Conservation (phyloP, 2,113 vertebrate genomes). For the Miniopterus natalensis region DNA sequence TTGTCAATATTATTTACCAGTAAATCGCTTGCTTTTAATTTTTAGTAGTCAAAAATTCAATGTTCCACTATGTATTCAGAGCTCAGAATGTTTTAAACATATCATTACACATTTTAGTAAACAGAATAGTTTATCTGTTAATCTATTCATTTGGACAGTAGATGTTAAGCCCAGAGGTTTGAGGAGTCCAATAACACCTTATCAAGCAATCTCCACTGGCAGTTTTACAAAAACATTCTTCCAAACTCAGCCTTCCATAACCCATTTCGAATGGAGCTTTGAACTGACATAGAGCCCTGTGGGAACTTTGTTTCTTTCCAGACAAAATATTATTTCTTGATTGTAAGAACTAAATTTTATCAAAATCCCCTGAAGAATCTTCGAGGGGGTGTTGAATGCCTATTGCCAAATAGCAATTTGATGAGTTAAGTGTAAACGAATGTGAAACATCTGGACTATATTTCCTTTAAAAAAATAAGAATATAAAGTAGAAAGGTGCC, state of each 20-base stretch:
- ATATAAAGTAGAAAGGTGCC: constrained; percentile 59
- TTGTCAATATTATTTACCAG: background rate
- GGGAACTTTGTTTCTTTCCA: constrained; percentile 60
- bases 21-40: constrained; percentile 38
- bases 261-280: constrained; percentile 38
- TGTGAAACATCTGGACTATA: constrained; percentile 56
- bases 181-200: background rate
- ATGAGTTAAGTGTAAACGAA: constrained; percentile 66
- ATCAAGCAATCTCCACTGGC: background rate
- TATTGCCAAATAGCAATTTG: constrained; percentile 57
- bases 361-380: constrained; percentile 60
- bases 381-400: constrained; percentile 26
- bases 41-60: constrained; percentile 35
- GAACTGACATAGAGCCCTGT: constrained; percentile 14
- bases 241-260: constrained; percentile 27
- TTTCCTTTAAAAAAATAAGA: constrained; percentile 74
- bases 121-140: background rate
- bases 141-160: background rate
- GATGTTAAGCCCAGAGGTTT: background rate
- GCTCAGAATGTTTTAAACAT: background rate
- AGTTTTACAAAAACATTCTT: constrained; percentile 20
- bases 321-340: constrained; percentile 20
- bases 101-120: constrained; percentile 19
- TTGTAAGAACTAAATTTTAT: constrained; percentile 69
- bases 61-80: background rate